Percentiles rank a stretch among this genome's conserved stretches.
These are phyloP conservation scores for Agelaius phoeniceus DNA, from an alignment of 2,113 vertebrate species.

Conservation along the genomic window DNA sequence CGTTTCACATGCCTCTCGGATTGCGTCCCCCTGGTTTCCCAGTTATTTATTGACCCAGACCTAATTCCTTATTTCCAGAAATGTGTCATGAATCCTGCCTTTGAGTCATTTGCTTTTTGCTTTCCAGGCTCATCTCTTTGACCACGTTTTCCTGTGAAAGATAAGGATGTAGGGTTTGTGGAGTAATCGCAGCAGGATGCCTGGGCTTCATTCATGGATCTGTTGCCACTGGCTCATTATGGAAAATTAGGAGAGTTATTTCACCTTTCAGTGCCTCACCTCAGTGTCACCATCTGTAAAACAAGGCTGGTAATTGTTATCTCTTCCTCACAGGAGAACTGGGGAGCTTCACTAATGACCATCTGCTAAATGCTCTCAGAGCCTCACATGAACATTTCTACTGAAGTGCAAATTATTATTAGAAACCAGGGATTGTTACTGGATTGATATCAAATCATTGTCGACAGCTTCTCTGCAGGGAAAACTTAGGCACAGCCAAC, in stretches of 20 bases:
- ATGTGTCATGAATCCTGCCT: conserved; percentile 58
- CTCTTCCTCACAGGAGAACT: conserved; percentile 64
- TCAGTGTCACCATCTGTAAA: conserved; percentile 56
- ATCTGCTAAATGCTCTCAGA: conserved; percentile 66
- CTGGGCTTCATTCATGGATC: conserved; percentile 61
- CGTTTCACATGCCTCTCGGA: conserved; percentile 42
- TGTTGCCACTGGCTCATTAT: conserved; percentile 46
- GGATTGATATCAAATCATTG: conserved; percentile 71
- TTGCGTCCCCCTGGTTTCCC: conserved; percentile 49
- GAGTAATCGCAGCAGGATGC: conserved; percentile 49
- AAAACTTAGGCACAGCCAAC: conserved; percentile 68
- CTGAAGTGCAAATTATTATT: conserved; percentile 72
- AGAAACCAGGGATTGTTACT: conserved; percentile 70
- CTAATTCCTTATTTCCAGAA: conserved; percentile 66
- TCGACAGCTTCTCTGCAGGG: conserved; percentile 69
- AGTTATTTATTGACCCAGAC: conserved; percentile 65
- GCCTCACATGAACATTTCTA: conserved; percentile 62
- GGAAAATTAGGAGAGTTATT: conserved; percentile 49
- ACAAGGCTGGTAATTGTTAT: conserved; percentile 59
- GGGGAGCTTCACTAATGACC: conserved; percentile 43
- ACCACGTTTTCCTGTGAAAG: conserved; percentile 39
- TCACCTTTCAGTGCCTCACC: conserved; percentile 64
- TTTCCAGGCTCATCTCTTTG: conserved; percentile 62
- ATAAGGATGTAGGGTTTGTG: conserved; percentile 28
- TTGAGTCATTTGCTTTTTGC: conserved; percentile 43